Evolutionary conservation across 1,140 invertebrate genomes (phyloP), one percentile per base, ranked within the genome.

Genomic region (Procambarus clarkii): DNA sequence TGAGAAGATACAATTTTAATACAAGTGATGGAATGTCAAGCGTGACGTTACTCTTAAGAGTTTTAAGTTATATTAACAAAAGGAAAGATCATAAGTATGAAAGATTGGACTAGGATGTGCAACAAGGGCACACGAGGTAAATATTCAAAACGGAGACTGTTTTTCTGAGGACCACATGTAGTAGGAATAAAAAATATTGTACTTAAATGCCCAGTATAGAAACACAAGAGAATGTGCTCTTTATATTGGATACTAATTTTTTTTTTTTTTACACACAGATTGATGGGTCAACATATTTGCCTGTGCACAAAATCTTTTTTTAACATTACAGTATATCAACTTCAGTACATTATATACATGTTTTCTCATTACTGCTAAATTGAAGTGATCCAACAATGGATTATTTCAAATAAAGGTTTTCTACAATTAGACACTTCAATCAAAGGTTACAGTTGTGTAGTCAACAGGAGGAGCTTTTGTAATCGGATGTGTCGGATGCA

Each of bases 381-480:
- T 64, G 18, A 13, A 64, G 21, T 64, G 4, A 64, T 64, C 60
- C 4, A 64, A 64, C 60, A 64, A 7, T 13, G 13, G 7, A 58
- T 9, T 58, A 58, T 64, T 64, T 64, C 21, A 15, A 15, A 64
- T 21, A 64, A 64, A 21, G 18, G 4, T 21, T 21, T 5, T 21
- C 11, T 1, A 64, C 4, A 64, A 64, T 64, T 18, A 21, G 13
- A 21, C 13, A 18, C 4, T 64, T 64, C 13, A 58, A 58, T 13
- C 54, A 58, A 58, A 58, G 54, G 13, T 48, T 15, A 45, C 18
- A 54, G 79, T 81, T 58, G 48, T 13, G 21, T 9, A 74, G n/a
- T 92, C 86, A 92, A 46, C 91, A 92, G 54, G 91, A 92, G 74
- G 91, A 92, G 60, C 91, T 88, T 71, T 92, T 92, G 58, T 88